These are phyloP conservation scores for Telenomus remus DNA, from an alignment of 1,140 invertebrate genomes.

Conservation along the genomic window DNA sequence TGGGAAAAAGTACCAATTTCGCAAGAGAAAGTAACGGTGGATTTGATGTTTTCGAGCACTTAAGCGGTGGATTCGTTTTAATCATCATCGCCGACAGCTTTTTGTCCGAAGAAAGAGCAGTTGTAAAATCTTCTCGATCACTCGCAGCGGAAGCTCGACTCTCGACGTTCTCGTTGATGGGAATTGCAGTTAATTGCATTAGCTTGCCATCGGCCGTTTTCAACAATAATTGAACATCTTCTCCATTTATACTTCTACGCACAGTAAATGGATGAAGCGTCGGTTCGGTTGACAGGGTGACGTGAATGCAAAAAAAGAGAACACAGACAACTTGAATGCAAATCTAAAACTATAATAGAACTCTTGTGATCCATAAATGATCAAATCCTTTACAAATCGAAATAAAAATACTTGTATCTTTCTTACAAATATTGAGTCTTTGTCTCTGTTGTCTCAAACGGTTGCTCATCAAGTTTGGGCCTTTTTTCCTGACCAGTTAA, in stretches of 20 bases:
- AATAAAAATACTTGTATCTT: conserved; percentile 10
- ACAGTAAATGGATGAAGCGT: conserved; percentile 33
- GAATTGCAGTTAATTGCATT: conserved; percentile 72
- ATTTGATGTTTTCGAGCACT: conserved; percentile 40
- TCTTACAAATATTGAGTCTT: conserved; percentile 17
- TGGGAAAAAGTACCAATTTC: conserved; percentile 67
- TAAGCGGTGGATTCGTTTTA: conserved; percentile 62
- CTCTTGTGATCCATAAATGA: no score
- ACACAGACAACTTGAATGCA: conserved; percentile 7
- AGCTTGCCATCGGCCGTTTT: conserved; percentile 75
- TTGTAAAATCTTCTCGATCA: conserved; percentile 39
- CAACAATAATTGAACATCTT: conserved; percentile 73
- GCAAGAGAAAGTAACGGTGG: conserved; percentile 60
- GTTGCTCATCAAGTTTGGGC: conserved; percentile 2
- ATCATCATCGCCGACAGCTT: conserved; percentile 57
- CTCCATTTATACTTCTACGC: conserved; percentile 66
- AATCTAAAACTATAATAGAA: no score
- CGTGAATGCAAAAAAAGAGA: no score
- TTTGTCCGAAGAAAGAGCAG: conserved; percentile 33
- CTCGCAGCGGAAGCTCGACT: conserved; percentile 21
- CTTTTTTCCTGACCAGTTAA: conserved; percentile 9
- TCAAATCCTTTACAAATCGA: neutral
- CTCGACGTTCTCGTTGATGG: conserved; percentile 58
- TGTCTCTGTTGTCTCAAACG: neutral
- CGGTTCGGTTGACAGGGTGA: conserved; percentile 31